Evolutionary conservation across 2,888 invertebrate genomes (phyloP), one percentile per base, ranked within the genome.

Genomic region (Caenorhabditis virilis): DNA sequence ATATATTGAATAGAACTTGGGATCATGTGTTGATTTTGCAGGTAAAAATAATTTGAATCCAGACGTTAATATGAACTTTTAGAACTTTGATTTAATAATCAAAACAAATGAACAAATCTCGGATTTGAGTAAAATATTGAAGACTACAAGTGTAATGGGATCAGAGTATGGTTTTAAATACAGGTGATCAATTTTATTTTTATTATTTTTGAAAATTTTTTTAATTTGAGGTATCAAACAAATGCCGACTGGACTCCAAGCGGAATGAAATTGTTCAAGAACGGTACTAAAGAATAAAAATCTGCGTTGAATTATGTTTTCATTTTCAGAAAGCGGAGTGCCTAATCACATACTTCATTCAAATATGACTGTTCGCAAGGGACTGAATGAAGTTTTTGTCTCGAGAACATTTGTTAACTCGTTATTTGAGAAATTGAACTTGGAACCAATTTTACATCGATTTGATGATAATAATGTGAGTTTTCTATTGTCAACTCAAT

Each of bases 141-240:
- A 64, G 26, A 51, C 46, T 36, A 64, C 64, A 16, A 59, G 64
- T 25, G 51, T 55, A 20, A 64, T 64, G 57, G 63, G 63, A 18
- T 53, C 57, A 20, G 57, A 63, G 6, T 56, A 49, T 38, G 62
- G 62, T 20, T 62, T 52, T 25, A 1, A 7, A 1, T 51, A 54
- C 30, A 49, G 30, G 30, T 30, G 6, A 6, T 9, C 30, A 9
- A 13, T 9, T 30, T 30, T 30, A 5, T 36, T 36, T 36, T n/a
- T n/a, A 36, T n/a, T n/a, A n/a, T n/a, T n/a, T n/a, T n/a, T n/a
- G n/a, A n/a, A n/a, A n/a, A n/a, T n/a, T n/a, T n/a, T n/a, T n/a
- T n/a, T 7, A n/a, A 36, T 36, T n/a, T 15, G 9, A 45, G 63
- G 22, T 63, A 63, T 26, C 49, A 57, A 25, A 20, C 39, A 30